Percentiles rank a stretch among this genome's conserved stretches.
Conservation (phyloP, 2,113 vertebrate genomes). For the Oriolus oriolus region DNA sequence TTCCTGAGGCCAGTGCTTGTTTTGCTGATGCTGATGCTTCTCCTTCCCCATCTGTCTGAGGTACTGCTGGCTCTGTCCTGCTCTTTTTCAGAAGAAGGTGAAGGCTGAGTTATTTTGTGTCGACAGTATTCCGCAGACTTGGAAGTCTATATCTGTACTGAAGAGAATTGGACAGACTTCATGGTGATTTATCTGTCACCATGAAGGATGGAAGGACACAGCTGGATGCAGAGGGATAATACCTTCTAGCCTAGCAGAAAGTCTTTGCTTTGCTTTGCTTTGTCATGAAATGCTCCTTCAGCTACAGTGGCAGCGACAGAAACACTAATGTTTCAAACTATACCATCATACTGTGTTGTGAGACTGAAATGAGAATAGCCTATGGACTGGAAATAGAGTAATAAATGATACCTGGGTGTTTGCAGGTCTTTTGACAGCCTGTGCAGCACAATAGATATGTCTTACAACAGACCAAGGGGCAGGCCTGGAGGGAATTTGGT, state of each 20-base stretch:
- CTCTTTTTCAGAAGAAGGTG: neutral
- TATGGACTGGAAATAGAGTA: neutral
- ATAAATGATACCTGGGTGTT: neutral
- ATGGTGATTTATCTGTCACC: neutral
- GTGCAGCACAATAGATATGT: neutral
- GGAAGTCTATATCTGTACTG: neutral
- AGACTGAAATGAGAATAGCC: neutral
- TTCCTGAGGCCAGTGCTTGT: neutral
- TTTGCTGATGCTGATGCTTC: neutral
- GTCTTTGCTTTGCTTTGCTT: neutral
- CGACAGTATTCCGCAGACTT: neutral
- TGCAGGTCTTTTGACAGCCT: neutral
- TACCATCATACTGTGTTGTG: neutral
- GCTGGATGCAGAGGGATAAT: neutral
- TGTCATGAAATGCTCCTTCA: neutral
- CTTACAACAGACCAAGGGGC: neutral
- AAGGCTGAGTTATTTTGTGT: neutral
- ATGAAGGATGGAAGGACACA: neutral
- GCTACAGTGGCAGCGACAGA: neutral
- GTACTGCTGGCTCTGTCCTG: neutral
- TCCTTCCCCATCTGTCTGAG: neutral
- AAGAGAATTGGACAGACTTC: neutral
- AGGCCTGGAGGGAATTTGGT: neutral
- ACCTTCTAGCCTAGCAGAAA: neutral
- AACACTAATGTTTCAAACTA: neutral